phyloP scores from a whole-genome alignment of 2,113 vertebrate species.

The Melanotaenia duboulayi region DNA sequence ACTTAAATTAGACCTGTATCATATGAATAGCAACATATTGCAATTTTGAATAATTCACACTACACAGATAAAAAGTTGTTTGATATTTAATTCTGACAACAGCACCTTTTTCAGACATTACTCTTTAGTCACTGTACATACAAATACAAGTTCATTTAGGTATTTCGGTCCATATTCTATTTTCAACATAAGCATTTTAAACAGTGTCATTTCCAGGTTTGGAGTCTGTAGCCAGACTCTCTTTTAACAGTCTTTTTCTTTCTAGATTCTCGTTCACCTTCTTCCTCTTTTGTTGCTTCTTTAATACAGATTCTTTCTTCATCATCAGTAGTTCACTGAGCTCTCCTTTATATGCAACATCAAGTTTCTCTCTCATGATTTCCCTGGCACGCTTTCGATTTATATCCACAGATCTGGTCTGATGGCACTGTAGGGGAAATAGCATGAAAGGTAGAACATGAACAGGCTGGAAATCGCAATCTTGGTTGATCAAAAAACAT shows the following conservation, averaged over 20 bases:
- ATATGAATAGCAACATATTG: neutral
- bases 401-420: constrained; percentile 91
- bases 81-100: neutral
- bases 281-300: constrained; percentile 88
- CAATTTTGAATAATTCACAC: neutral
- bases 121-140: neutral
- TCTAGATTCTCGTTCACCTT: constrained; percentile 88
- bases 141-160: neutral
- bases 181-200: constrained; percentile 29
- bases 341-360: constrained; percentile 88
- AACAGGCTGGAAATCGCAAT: neutral
- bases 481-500: neutral
- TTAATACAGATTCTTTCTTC: constrained; percentile 82
- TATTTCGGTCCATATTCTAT: neutral
- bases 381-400: constrained; percentile 91
- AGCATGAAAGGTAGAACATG: neutral
- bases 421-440: constrained; percentile 88
- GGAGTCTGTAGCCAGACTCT: constrained; percentile 63
- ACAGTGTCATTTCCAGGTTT: constrained; percentile 55
- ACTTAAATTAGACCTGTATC: neutral
- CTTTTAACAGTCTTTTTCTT: constrained; percentile 88
- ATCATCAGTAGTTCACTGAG: constrained; percentile 84
- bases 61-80: neutral
- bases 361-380: constrained; percentile 91
- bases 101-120: neutral